Conservation (phyloP, 2,797 vertebrate species). For the Cephalopachus bancanus region DNA sequence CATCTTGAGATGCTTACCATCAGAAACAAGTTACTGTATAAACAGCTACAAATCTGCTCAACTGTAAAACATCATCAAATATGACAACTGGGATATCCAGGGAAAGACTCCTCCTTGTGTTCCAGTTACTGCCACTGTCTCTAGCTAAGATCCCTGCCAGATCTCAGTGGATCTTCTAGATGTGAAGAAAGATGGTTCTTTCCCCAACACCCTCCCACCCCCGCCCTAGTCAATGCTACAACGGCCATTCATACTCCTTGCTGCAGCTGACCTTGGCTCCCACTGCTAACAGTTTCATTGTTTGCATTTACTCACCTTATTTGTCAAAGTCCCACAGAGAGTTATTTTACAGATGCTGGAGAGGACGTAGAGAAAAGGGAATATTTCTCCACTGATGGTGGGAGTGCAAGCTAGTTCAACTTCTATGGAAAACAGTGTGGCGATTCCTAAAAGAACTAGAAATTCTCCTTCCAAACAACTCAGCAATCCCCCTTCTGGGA, state of each 20-base stretch:
- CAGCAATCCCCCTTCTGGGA: too few species aligned
- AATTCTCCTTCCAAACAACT: too few species aligned
- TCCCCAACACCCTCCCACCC: neutral
- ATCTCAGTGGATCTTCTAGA: neutral
- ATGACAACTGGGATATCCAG: neutral
- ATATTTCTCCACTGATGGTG: too few species aligned
- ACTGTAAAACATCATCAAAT: neutral
- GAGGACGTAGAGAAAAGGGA: too few species aligned
- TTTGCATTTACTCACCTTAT: neutral
- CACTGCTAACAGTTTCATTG: neutral
- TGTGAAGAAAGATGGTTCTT: neutral
- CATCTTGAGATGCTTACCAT: neutral
- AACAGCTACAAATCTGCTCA: neutral
- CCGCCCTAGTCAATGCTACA: neutral
- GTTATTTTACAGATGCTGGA: neutral
- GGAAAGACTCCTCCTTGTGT: neutral
- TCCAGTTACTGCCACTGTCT: neutral
- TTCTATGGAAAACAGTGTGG: too few species aligned
- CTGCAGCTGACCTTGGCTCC: neutral
- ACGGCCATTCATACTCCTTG: neutral
- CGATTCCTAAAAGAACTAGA: too few species aligned
- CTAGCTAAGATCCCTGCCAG: neutral
- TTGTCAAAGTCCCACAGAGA: neutral
- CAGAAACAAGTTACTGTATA: conserved; percentile 8
- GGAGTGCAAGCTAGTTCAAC: too few species aligned